Conservation (phyloP, 2,888 invertebrate species). For the Dorcus hopei region DNA sequence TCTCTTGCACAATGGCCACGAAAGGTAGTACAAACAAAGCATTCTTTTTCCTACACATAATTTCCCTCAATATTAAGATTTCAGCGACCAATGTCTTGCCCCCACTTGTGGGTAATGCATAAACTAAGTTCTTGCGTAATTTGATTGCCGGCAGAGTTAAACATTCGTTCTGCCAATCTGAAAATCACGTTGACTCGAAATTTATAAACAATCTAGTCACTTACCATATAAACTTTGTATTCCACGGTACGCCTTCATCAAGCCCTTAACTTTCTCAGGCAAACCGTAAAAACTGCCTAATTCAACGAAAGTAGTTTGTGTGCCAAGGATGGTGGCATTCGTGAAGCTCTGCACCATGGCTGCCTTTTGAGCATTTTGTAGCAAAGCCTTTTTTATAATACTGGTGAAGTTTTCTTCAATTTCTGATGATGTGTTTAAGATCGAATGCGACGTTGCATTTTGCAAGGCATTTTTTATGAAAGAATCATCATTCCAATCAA, state of each 20-base stretch:
- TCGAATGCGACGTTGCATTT: too few relatives aligned
- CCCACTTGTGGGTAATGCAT: slow-evolving; percentile 93
- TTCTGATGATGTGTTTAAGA: slow-evolving; percentile 19
- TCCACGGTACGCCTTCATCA: slow-evolving; percentile 73
- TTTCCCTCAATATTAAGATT: slow-evolving; percentile 83
- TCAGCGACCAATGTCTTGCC: slow-evolving; percentile 98
- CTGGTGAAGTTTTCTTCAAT: slow-evolving; percentile 23
- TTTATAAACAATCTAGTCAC: background rate
- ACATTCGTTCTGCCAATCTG: slow-evolving; percentile 95
- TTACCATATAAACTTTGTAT: slow-evolving; percentile 80
- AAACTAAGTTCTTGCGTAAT: slow-evolving; percentile 77
- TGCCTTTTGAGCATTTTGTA: slow-evolving; percentile 38
- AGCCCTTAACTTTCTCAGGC: slow-evolving; percentile 63
- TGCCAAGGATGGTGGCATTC: slow-evolving; percentile 21
- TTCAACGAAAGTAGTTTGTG: slow-evolving; percentile 19
- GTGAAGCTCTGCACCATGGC: slow-evolving; percentile 18
- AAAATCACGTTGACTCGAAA: slow-evolving; percentile 30
- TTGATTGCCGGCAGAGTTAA: slow-evolving; percentile 72
- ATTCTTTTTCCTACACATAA: slow-evolving; percentile 77
- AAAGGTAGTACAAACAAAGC: slow-evolving; percentile 89
- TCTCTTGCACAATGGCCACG: slow-evolving; percentile 96
- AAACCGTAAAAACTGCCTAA: slow-evolving; percentile 73
- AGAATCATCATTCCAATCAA: slow-evolving; percentile 22
- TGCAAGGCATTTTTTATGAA: slow-evolving; percentile 13
- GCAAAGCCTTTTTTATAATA: slow-evolving; percentile 37